Evolutionary conservation across 2,888 invertebrate genomes (phyloP), one percentile per base, ranked within the genome.

Genomic region (Nymphalis c-album): DNA sequence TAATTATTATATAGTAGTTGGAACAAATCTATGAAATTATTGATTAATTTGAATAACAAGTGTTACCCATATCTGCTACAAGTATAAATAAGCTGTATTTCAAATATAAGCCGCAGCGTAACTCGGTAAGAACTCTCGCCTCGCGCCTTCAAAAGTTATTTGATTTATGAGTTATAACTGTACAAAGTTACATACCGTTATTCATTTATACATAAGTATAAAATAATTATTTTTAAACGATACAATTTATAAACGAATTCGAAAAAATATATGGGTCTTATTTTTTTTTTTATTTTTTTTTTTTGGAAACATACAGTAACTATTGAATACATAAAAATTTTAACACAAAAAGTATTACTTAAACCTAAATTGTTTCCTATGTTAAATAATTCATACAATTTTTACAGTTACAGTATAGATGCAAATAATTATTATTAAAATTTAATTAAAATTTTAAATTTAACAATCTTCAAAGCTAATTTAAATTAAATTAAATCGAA

Each of bases 71-170:
- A 53, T 53, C 53, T 31, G 2, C 22, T 22, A 16, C 53, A 8
- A 55, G 26, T 55, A 31, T 17, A 55, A 13, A 4, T 40, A 40
- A 10, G 13, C 10, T 18, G 50, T 50, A 50, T 17, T 55, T 17
- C 22, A 55, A 55, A 51, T 22, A 22, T 51, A 55, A 55, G 53
- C 53, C 53, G 31, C 53, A 17, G 7, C 17, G 22, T 31, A 51
- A 20, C 53, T 31, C 53, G 53, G 53, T 55, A 55, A 55, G 53
- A 55, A 55, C 53, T 51, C 51, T 31, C 53, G 53, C 53, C 31
- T 17, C 53, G 26, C n/a, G 53, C 53, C 31, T 55, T 53, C 53
- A 53, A 55, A 55, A 55, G 26, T 55, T 55, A 55, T 55, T 55
- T 55, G 53, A 55, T 55, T 55, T 55, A 55, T 55, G 53, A 55